Conservation (phyloP, 2,797 vertebrate species). For the Cuculus canorus region DNA sequence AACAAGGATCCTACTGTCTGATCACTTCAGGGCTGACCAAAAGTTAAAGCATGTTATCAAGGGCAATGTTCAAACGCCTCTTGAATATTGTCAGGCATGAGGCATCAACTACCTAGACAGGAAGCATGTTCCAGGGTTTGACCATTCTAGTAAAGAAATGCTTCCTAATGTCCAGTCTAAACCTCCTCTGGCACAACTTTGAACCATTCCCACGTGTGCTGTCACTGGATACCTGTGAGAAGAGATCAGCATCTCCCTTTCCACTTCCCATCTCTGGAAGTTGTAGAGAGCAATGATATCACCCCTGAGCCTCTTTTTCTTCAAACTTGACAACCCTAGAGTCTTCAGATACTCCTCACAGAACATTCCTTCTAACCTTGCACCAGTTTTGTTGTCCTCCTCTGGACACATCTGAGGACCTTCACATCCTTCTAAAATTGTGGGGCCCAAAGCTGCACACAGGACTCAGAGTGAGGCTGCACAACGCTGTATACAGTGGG, state of each 20-base stretch:
- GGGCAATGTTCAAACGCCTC: background rate
- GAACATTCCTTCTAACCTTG: background rate
- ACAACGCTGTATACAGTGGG: rapidly evolving
- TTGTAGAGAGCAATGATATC: background rate
- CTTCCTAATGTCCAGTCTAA: background rate
- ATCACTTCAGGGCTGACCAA: background rate
- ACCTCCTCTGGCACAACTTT: background rate
- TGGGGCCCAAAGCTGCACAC: background rate
- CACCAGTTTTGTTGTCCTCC: background rate
- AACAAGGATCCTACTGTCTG: background rate
- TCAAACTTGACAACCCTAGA: background rate
- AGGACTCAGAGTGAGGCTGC: background rate
- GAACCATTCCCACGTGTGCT: rapidly evolving
- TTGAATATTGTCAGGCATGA: no score
- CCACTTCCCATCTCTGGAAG: background rate
- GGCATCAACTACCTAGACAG: no score
- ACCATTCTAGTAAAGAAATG: no score
- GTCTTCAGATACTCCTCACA: background rate
- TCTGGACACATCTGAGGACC: background rate
- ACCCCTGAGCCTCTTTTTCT: background rate
- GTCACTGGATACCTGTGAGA: background rate
- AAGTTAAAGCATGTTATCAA: background rate
- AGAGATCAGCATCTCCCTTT: background rate
- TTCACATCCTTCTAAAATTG: background rate
- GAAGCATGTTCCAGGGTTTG: no score